phyloP scores from a whole-genome alignment of 2,888 invertebrate genomes.

The Drosophila subquinaria region DNA sequence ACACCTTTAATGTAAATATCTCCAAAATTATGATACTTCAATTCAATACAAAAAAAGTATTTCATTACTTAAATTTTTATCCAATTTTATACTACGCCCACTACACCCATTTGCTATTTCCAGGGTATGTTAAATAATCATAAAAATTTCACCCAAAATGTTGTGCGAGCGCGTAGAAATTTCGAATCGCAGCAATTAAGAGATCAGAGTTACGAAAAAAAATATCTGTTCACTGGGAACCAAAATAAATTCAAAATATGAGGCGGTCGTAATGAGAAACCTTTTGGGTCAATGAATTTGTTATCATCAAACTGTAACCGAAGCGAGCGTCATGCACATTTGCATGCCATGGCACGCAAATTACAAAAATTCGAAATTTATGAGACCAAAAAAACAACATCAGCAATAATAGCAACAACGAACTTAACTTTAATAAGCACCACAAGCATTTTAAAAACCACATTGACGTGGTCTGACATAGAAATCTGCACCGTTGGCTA shows the following conservation, averaged over 20 bases:
- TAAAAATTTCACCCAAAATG: constrained; percentile 49
- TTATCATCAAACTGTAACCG: constrained; percentile 79
- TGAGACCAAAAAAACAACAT: constrained; percentile 50
- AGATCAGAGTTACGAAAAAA: constrained; percentile 40
- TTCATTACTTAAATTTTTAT: no score
- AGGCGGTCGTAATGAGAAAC: constrained; percentile 68
- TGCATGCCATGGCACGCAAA: constrained; percentile 70
- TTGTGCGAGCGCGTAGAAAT: constrained; percentile 48
- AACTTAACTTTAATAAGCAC: constrained; percentile 21
- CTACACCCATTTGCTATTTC: not conserved
- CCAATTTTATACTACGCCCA: not conserved
- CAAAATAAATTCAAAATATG: constrained; percentile 63
- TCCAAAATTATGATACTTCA: no score
- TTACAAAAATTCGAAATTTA: constrained; percentile 63
- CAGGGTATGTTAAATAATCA: constrained; percentile 28
- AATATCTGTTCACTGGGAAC: constrained; percentile 51
- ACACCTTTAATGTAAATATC: no score
- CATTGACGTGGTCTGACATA: constrained; percentile 76
- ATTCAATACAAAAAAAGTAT: no score
- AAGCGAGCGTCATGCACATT: constrained; percentile 80
- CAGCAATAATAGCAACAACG: constrained; percentile 16
- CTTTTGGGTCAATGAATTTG: constrained; percentile 79
- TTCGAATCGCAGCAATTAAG: constrained; percentile 54
- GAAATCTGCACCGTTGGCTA: constrained; percentile 82
- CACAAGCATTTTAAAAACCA: constrained; percentile 24